phyloP scores from a whole-genome alignment of 2,113 vertebrate genomes.

The Ancistrus triradiatus region DNA sequence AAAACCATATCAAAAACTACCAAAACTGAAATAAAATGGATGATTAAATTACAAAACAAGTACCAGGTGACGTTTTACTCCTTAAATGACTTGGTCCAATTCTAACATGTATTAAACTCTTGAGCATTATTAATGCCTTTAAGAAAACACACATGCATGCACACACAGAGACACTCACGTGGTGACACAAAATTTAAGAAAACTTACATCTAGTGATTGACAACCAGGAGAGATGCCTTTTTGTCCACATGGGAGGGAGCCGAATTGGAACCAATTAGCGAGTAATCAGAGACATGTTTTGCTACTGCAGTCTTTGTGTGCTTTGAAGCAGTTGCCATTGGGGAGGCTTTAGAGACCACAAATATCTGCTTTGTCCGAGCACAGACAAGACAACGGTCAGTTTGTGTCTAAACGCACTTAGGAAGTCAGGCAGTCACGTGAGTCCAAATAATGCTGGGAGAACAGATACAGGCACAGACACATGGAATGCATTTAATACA shows the following conservation, averaged over 20 bases:
- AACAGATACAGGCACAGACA: not conserved
- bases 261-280: slow-evolving; percentile 83
- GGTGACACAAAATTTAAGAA: slow-evolving; percentile 16
- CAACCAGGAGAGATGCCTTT: slow-evolving; percentile 25
- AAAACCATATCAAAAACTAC: too few relatives aligned
- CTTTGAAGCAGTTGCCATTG: slow-evolving; percentile 66
- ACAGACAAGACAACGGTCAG: slow-evolving; percentile 37
- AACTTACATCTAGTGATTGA: slow-evolving; percentile 30
- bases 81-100: too few relatives aligned
- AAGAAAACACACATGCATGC: not conserved
- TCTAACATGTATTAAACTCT: too few relatives aligned
- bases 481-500: not conserved
- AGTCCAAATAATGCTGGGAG: not conserved
- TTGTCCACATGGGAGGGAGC: slow-evolving; percentile 34
- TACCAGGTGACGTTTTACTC: too few relatives aligned
- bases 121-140: too few relatives aligned
- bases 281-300: slow-evolving; percentile 84
- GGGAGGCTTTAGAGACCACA: slow-evolving; percentile 50
- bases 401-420: slow-evolving; percentile 29
- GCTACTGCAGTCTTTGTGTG: slow-evolving; percentile 76
- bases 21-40: too few relatives aligned
- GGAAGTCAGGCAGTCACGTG: slow-evolving; percentile 11
- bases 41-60: too few relatives aligned
- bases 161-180: not conserved
- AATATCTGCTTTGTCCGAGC: slow-evolving; percentile 56